Conservation (phyloP, 2,113 vertebrate species). For the Ploceus nigricollis region DNA sequence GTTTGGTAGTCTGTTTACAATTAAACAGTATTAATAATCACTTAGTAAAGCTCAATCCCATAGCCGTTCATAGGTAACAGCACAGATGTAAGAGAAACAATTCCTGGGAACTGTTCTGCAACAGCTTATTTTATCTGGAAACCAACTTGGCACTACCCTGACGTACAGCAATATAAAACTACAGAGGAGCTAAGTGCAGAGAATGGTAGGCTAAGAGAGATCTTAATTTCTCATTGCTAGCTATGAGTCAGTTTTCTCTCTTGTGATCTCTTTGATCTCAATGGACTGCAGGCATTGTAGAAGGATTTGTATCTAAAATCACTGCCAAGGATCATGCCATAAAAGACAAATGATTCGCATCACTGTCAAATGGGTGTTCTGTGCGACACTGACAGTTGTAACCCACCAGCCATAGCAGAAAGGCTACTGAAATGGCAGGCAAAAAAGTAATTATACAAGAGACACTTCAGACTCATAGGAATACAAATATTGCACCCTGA, state of each 20-base stretch:
- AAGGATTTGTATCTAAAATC: not conserved
- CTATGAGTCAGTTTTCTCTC: not conserved
- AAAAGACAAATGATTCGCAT: not conserved
- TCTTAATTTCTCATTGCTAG: not conserved
- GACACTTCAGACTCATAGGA: not conserved
- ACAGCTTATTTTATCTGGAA: not conserved
- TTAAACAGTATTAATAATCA: not conserved
- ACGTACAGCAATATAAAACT: not conserved
- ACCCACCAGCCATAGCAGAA: not conserved
- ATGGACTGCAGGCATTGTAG: accelerated
- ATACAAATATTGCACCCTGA: not conserved
- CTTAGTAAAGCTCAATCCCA: not conserved
- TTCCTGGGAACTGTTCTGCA: not conserved
- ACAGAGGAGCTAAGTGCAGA: not conserved
- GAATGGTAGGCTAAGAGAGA: not conserved
- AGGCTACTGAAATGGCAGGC: not conserved
- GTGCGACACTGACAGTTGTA: not conserved
- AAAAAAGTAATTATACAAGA: not conserved
- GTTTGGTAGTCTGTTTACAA: not conserved
- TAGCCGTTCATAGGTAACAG: not conserved
- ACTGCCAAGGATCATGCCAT: not conserved
- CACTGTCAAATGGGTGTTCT: not conserved
- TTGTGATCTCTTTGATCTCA: not conserved
- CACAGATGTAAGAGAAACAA: not conserved
- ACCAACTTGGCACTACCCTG: not conserved